Base-by-base conservation (phyloP, 2,113 vertebrate species). In the Menidia beryllina region DNA sequence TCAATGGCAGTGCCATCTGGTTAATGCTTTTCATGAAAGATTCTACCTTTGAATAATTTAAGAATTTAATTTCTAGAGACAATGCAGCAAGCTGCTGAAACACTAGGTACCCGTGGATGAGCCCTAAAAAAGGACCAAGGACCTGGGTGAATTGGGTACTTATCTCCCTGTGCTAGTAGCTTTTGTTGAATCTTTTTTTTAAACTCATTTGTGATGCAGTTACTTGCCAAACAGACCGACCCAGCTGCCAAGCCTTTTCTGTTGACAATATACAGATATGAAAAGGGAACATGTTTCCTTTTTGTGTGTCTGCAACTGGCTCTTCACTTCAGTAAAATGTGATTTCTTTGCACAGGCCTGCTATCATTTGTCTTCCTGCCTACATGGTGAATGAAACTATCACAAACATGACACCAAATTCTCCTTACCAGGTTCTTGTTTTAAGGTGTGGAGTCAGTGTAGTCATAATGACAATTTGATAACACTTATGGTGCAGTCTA, bases 381-480 rank as follows among this genome's bases (percentile, higher is more conserved):
- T 34, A 9, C 12, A 7, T 65, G 53, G 25, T 55, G 15, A 9
- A 4, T 20, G 25, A 62, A 50, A n/a, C 58, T 41, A 30, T 27
- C 45, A 38, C 74, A 71, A 71, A 76, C 57, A 70, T 59, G 48
- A 73, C n/a, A 66, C 19, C 23, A 67, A 68, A 69, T 62, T 50
- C 63, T 47, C 56, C 19, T 53, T 23, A n/a, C 9, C 26, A 20
- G 60, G 47, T 53, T 38, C 52, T 68, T 12, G 6, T 79, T 66
- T 59, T 13, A 69, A 50, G 41, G 41, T 51, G 36, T 25, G 47
- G 5, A 55, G 36, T 61, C 23, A 0, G 25, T 45, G 50, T 50
- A 84, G 58, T 77, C 75, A 76, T 60, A 69, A 2, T 57, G 55
- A 75, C 41, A 80, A 43, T 58, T 43, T 43, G 38, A 51, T 59